Evolutionary conservation across 2,797 vertebrate genomes (phyloP).

Genomic region (Chloroceryle inda): DNA sequence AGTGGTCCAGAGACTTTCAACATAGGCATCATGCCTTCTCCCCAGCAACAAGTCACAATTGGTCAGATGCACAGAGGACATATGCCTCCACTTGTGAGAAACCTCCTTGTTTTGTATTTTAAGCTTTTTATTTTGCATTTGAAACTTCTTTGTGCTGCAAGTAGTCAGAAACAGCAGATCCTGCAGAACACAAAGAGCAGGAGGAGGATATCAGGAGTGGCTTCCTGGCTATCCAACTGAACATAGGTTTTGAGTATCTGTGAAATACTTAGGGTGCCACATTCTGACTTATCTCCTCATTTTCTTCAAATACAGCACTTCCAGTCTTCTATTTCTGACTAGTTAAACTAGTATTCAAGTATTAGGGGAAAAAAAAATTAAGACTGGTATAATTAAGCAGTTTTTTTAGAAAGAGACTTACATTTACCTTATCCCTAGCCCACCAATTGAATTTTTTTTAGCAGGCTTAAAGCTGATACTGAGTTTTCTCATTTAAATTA

Average conservation of each 20-base stretch:
- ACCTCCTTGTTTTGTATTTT: not conserved
- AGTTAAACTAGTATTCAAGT: not conserved
- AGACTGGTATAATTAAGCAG: not conserved
- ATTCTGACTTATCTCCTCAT: not conserved
- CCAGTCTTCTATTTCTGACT: not conserved
- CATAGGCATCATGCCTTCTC: constrained; percentile 93
- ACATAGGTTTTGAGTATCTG: not conserved
- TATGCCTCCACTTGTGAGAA: constrained; percentile 96
- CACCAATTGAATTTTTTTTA: not conserved
- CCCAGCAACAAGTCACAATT: constrained; percentile 94
- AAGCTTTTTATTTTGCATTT: not conserved
- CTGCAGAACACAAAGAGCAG: rapidly evolving
- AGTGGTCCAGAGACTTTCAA: constrained; percentile 95
- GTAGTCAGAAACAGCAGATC: not conserved
- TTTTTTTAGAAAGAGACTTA: not conserved
- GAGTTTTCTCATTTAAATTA: not conserved
- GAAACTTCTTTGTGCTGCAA: not conserved
- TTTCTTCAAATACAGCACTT: not conserved
- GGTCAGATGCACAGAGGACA: constrained; percentile 98
- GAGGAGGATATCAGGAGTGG: not conserved
- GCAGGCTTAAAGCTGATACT: not conserved
- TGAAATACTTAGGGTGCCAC: not conserved
- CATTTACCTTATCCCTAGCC: not conserved
- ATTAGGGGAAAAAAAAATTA: not conserved
- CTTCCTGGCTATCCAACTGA: not conserved